A percentile compares a stretch with the other conserved stretches of the same genome.
Evolutionary conservation across 2,113 vertebrate species (phyloP).

Genomic region (Asarcornis scutulata): DNA sequence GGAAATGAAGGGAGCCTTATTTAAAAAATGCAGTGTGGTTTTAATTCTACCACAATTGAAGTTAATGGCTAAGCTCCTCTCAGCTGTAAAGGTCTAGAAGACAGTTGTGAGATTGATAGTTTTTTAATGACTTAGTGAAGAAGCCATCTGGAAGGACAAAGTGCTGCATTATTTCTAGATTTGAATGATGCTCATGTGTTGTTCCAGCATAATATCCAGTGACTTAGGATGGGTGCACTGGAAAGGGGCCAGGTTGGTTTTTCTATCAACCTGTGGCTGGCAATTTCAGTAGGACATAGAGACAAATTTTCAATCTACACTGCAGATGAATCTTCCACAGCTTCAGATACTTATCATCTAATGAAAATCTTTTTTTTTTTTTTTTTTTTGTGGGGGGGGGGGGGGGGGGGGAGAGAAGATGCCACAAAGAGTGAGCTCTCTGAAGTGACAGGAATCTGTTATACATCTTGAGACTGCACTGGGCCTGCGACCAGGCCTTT

Average conservation of each 20-base stretch:
- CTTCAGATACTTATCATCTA: neutral
- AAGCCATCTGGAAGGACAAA: neutral
- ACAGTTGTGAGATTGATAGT: neutral
- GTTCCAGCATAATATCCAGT: neutral
- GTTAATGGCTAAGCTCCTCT: neutral
- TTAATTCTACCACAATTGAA: neutral
- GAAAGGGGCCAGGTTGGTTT: neutral
- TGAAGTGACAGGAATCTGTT: fast-evolving
- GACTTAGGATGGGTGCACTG: neutral
- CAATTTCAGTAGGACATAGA: neutral
- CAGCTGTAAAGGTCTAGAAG: neutral
- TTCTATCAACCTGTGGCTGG: neutral
- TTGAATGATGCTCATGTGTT: neutral
- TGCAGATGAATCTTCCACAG: neutral
- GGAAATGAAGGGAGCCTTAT: neutral
- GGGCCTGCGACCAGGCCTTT: neutral
- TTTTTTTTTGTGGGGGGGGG: too few species aligned
- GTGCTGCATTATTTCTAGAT: neutral
- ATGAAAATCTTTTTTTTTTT: too few species aligned
- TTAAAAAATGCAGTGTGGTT: neutral
- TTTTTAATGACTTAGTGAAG: neutral
- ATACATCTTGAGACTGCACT: neutral
- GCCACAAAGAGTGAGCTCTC: neutral
- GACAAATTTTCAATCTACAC: neutral
- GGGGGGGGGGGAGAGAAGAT: too few species aligned